Base-by-base conservation (phyloP, 2,797 vertebrate genomes). In the Simalia tracyae region DNA sequence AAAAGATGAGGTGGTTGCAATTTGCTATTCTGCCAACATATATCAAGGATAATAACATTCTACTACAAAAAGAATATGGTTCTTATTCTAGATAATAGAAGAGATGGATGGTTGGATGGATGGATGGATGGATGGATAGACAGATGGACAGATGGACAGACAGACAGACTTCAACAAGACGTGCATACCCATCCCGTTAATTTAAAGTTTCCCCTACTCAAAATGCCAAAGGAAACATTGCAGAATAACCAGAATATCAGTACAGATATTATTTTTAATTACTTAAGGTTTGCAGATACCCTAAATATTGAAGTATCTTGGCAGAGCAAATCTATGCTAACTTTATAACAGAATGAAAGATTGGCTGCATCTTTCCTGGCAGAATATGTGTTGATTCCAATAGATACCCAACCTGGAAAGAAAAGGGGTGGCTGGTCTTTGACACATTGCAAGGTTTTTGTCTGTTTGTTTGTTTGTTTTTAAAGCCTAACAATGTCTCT, bases 11-110 rank as follows among this genome's bases (percentile, higher is more conserved):
- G 19, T 89, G 72, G 56, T 81, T 81, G 24, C 17, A 14, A 42
- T 89, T 60, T 89, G 36, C 66, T 89, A 24, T 89, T 36, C 31
- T 81, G 56, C 12, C 54, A 59, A 89, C 56, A 81, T 89, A 59
- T 89, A 72, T 76, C 68, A 89, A 89, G 68, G 36, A 89, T 81
- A 89, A 89, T 81, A 59, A 89, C 42, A 42, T 57, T 12, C 50
- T 56, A 72, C n/a, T 59, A 89, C 28, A 56, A 59, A n/a, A 86
- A 89, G 88, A 68, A 89, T 89, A n/a, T 66, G 28, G n/a, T 66
- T 76, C 68, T 76, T 76, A 89, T 89, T 68, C 17, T 31, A 72
- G 31, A 72, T 68, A 54, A 36, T 28, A 72, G n/a, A 2, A 72
- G 31, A 60, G 17, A 56, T 56, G 11, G 56, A 56, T 56, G 11